These are phyloP conservation scores for Coracias cyanogaster DNA, from an alignment of 2,797 vertebrate species.

Conservation along the genomic window DNA sequence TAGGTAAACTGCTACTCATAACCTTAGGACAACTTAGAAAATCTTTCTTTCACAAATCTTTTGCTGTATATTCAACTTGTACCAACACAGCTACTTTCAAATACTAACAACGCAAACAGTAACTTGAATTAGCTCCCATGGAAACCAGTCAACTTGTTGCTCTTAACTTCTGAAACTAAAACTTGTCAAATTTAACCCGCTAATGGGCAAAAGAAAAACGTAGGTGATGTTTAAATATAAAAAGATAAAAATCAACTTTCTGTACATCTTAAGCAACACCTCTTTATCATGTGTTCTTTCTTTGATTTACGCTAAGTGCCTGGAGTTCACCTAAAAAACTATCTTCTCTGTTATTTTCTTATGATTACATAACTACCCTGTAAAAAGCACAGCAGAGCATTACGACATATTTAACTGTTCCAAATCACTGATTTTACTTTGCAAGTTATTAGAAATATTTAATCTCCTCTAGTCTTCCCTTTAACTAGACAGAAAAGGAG, in stretches of 20 bases:
- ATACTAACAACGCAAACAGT: constrained; percentile 23
- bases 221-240: not conserved
- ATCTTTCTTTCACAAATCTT: not conserved
- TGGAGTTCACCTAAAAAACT: not conserved
- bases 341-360: not conserved
- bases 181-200: constrained; percentile 25
- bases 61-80: not conserved
- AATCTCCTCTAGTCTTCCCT: not conserved
- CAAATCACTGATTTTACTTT: not conserved
- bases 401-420: not conserved
- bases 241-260: not conserved
- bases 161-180: constrained; percentile 25
- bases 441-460: not conserved
- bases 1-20: not conserved
- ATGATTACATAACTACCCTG: not conserved
- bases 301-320: not conserved
- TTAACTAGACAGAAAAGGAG: not conserved
- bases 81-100: not conserved
- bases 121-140: constrained; percentile 65
- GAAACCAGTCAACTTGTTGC: constrained; percentile 58
- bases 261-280: not conserved
- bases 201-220: not conserved
- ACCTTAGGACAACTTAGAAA: not conserved
- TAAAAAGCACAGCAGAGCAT: not conserved
- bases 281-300: not conserved